phyloP scores from a whole-genome alignment of 2,113 vertebrate species.

The Lates calcarifer region DNA sequence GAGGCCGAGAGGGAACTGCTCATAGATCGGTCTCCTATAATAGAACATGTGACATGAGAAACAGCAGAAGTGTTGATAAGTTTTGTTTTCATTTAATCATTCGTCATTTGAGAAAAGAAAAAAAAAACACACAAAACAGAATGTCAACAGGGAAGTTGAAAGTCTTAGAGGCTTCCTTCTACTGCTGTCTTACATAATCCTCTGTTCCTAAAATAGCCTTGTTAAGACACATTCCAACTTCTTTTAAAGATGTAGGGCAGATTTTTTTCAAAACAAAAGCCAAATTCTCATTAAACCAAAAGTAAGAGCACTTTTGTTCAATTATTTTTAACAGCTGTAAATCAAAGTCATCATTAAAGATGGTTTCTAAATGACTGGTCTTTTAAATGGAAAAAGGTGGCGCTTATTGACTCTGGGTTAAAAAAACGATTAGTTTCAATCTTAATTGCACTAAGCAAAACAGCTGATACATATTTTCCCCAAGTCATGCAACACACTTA shows the following conservation, averaged over 20 bases:
- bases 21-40: constrained; percentile 92
- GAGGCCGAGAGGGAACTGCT: constrained; percentile 96
- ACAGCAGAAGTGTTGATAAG: not conserved
- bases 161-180: constrained; percentile 15
- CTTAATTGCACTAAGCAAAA: not conserved
- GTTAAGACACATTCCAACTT: not conserved
- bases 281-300: not conserved
- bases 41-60: not conserved
- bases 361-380: constrained; percentile 34
- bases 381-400: not conserved
- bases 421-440: constrained; percentile 22
- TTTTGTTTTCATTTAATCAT: constrained; percentile 7
- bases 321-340: not conserved
- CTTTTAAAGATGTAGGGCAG: not conserved
- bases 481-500: constrained; percentile 44
- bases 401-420: not conserved
- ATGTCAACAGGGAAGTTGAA: constrained; percentile 22
- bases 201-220: constrained; percentile 28
- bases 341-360: not conserved
- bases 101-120: not conserved
- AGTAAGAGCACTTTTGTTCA: not conserved
- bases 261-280: not conserved
- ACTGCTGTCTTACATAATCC: constrained; percentile 15
- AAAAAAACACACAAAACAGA: not conserved
- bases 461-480: not conserved